A percentile compares a stretch with the other conserved stretches of the same genome.
These are phyloP conservation scores for Harpalus rufipes DNA, from an alignment of 2,888 invertebrate species.

Conservation along the genomic window DNA sequence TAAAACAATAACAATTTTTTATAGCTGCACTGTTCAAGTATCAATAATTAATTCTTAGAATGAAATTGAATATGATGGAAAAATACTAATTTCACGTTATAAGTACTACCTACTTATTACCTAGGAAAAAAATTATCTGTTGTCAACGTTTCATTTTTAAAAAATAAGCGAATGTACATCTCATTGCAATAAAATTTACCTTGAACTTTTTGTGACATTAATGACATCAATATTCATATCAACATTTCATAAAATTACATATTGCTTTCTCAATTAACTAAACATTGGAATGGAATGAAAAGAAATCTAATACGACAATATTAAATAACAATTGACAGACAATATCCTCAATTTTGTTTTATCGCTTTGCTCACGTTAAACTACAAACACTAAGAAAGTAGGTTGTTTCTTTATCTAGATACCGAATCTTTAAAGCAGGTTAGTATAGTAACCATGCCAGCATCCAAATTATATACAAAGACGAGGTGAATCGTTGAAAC, in stretches of 20 bases:
- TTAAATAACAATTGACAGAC: not conserved
- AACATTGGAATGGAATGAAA: not conserved
- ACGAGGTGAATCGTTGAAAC: not conserved
- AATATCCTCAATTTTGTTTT: constrained; percentile 2
- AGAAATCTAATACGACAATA: not conserved
- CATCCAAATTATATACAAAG: constrained; percentile 1
- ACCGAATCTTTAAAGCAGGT: constrained; percentile 10
- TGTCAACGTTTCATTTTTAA: not conserved
- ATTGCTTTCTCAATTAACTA: not conserved
- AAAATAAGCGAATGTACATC: not conserved
- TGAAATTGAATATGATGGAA: no score
- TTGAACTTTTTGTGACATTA: constrained; percentile 43
- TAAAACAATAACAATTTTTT: no score
- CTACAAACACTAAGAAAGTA: constrained; percentile 26
- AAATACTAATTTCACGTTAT: no score
- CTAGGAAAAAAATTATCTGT: no score
- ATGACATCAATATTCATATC: constrained; percentile 33
- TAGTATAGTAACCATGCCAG: not conserved
- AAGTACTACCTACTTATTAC: no score
- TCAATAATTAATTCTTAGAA: no score
- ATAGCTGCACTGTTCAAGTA: no score
- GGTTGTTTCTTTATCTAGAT: constrained; percentile 32
- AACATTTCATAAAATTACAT: not conserved
- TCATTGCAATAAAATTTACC: constrained; percentile 29
- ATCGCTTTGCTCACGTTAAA: not conserved